Evolutionary conservation across 2,888 invertebrate species (phyloP).

Genomic region (Thereva unica): DNA sequence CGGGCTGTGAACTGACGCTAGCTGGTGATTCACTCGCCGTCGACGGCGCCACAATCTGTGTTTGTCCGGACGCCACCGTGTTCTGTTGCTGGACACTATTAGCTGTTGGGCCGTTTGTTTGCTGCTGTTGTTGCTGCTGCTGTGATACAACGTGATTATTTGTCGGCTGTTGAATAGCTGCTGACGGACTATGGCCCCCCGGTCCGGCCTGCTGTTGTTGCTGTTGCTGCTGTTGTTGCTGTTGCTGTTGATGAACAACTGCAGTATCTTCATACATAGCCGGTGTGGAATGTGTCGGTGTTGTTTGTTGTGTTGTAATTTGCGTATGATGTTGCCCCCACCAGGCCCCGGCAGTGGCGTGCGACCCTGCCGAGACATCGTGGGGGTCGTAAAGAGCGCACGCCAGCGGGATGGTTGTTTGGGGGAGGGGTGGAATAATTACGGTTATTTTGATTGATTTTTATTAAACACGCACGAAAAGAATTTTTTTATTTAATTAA

Average conservation of each 20-base stretch:
- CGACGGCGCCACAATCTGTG: slow-evolving; percentile 61
- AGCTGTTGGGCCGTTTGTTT: slow-evolving; percentile 36
- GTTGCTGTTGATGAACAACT: slow-evolving; percentile 42
- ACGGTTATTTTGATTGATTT: slow-evolving; percentile 59
- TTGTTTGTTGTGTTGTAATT: slow-evolving; percentile 60
- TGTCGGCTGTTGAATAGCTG: slow-evolving; percentile 25
- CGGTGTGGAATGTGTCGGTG: slow-evolving; percentile 61
- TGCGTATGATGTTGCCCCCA: slow-evolving; percentile 62
- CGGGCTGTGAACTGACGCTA: slow-evolving; percentile 61
- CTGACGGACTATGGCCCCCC: slow-evolving; percentile 36
- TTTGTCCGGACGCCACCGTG: slow-evolving; percentile 58
- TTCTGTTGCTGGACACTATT: slow-evolving; percentile 46
- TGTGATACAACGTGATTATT: slow-evolving; percentile 45
- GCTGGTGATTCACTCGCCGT: slow-evolving; percentile 66
- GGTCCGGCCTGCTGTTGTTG: slow-evolving; percentile 46
- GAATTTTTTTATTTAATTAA: slow-evolving; percentile 8
- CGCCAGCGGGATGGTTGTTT: slow-evolving; percentile 61
- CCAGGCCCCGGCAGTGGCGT: slow-evolving; percentile 61
- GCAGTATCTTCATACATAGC: slow-evolving; percentile 64
- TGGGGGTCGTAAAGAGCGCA: slow-evolving; percentile 61
- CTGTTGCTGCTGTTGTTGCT: slow-evolving; percentile 48
- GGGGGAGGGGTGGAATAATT: slow-evolving; percentile 60
- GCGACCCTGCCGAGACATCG: slow-evolving; percentile 62
- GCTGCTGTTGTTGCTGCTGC: slow-evolving; percentile 42
- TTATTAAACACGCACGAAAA: slow-evolving; percentile 45